These are phyloP conservation scores for Prenolepis imparis DNA, from an alignment of 2,888 invertebrate species.

Conservation along the genomic window DNA sequence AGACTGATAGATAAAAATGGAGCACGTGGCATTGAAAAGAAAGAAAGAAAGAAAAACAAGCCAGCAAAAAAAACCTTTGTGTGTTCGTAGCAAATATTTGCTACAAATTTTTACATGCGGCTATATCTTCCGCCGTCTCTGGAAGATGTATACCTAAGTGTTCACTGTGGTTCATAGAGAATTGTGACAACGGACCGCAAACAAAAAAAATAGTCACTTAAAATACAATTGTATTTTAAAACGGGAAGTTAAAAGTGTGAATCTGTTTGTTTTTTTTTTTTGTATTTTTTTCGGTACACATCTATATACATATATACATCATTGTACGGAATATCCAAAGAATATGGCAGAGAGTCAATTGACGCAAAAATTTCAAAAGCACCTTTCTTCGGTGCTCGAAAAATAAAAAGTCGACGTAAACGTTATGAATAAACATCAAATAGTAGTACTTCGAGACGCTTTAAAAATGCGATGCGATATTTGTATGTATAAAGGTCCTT, in stretches of 20 bases:
- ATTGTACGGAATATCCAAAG: constrained; percentile 74
- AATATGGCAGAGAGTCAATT: constrained; percentile 63
- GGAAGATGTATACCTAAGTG: constrained; percentile 81
- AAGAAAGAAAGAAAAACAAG: constrained; percentile 65
- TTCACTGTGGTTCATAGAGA: constrained; percentile 80
- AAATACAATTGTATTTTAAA: constrained; percentile 51
- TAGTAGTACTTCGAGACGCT: constrained; percentile 28
- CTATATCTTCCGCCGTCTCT: constrained; percentile 74
- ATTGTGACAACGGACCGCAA: constrained; percentile 74
- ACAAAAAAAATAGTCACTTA: constrained; percentile 70
- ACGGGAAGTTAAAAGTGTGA: neutral
- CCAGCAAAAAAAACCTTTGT: constrained; percentile 80
- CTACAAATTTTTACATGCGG: constrained; percentile 79
- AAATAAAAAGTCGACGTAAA: constrained; percentile 22
- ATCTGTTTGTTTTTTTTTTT: neutral
- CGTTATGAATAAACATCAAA: constrained; percentile 29
- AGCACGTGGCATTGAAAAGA: constrained; percentile 70
- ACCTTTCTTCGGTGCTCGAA: constrained; percentile 31
- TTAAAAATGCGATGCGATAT: constrained; percentile 14
- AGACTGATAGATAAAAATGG: constrained; percentile 27
- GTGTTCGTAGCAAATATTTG: constrained; percentile 81
- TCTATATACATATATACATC: constrained; percentile 51
- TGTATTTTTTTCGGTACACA: constrained; percentile 61
- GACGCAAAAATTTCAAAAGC: constrained; percentile 53
- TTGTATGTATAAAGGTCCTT: constrained; percentile 34